phyloP scores from a whole-genome alignment of 2,113 vertebrate genomes.

The Orcinus orca region DNA sequence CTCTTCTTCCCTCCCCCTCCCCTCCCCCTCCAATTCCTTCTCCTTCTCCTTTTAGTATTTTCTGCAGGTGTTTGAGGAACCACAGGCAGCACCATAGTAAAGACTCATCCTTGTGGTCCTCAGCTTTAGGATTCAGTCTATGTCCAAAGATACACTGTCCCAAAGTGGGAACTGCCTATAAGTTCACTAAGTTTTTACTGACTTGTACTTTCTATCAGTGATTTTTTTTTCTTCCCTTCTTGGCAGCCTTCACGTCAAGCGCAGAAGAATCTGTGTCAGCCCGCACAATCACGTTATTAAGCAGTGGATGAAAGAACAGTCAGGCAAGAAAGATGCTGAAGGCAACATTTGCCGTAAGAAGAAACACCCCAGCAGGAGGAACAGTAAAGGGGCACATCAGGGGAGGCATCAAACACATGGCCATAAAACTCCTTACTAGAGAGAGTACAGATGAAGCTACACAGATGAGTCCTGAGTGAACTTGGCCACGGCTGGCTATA shows the following conservation, averaged over 20 bases:
- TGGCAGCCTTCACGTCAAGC: conserved; percentile 77
- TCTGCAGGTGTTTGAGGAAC: neutral
- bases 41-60: neutral
- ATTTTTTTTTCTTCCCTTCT: neutral
- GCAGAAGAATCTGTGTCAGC: conserved; percentile 80
- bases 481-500: neutral
- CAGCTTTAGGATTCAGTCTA: neutral
- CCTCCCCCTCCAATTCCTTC: neutral
- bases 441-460: neutral
- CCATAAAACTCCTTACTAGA: neutral
- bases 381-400: neutral
- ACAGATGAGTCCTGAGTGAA: neutral
- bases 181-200: neutral
- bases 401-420: neutral
- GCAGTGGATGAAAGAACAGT: conserved; percentile 75
- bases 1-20: too few relatives aligned
- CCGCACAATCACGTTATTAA: conserved; percentile 70
- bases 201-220: neutral
- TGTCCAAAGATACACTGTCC: neutral
- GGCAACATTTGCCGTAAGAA: conserved; percentile 19
- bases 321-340: conserved; percentile 40
- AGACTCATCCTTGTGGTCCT: neutral
- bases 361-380: neutral
- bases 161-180: neutral
- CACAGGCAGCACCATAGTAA: neutral